A percentile compares a stretch with the other conserved stretches of the same genome.
phyloP scores from a whole-genome alignment of 2,113 vertebrate genomes.

The Zapornia atra region DNA sequence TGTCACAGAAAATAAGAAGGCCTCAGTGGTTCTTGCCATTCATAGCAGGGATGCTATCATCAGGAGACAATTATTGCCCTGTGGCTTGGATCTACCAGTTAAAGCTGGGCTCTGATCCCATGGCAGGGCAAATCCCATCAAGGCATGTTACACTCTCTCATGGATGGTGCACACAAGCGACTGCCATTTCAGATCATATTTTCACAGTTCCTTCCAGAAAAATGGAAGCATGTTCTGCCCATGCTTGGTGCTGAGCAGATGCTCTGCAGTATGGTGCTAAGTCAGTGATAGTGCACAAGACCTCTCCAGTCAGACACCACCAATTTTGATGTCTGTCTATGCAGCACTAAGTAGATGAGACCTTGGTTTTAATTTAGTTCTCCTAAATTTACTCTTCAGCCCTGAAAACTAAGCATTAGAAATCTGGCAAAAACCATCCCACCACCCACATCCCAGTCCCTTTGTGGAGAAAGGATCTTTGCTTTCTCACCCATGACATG shows the following conservation, averaged over 20 bases:
- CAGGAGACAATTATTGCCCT: not conserved
- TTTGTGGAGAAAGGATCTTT: not conserved
- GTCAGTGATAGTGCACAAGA: not conserved
- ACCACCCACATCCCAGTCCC: not conserved
- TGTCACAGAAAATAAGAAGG: conserved; percentile 27
- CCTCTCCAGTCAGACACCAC: not conserved
- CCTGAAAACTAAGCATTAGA: not conserved
- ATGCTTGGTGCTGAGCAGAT: not conserved
- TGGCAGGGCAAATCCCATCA: not conserved
- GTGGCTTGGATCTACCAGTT: not conserved
- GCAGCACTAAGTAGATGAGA: not conserved
- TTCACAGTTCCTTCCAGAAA: not conserved
- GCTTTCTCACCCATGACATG: not conserved
- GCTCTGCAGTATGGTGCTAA: not conserved
- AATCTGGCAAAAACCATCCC: not conserved
- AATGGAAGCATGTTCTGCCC: not conserved
- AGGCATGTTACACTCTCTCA: not conserved
- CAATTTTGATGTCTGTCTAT: not conserved
- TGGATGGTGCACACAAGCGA: not conserved
- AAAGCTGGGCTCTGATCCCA: not conserved
- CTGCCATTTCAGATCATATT: not conserved
- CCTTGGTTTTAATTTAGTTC: not conserved
- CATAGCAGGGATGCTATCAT: not conserved
- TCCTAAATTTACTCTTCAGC: not conserved
- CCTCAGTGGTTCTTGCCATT: not conserved